phyloP scores from a whole-genome alignment of 2,113 vertebrate species.

The Typhlomys cinereus region DNA sequence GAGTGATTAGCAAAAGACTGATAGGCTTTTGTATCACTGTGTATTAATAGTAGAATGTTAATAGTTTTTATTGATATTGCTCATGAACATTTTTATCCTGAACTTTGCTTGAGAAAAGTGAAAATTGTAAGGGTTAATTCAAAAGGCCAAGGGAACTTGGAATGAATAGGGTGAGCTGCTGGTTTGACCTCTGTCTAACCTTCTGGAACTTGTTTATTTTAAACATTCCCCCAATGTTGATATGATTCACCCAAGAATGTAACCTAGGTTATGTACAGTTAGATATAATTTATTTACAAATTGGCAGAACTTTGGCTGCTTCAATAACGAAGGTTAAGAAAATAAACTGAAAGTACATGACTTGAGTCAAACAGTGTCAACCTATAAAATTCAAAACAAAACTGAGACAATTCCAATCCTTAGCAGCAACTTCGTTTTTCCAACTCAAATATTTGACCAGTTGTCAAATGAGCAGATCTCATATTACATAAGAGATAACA shows the following conservation, averaged over 20 bases:
- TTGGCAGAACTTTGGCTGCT: constrained; percentile 45
- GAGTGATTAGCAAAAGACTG: constrained; percentile 28
- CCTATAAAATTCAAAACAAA: constrained; percentile 56
- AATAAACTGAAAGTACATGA: constrained; percentile 63
- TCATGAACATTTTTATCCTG: constrained; percentile 53
- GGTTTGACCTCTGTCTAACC: constrained; percentile 70
- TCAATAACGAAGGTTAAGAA: constrained; percentile 66
- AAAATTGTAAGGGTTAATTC: constrained; percentile 25
- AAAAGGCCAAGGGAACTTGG: constrained; percentile 43
- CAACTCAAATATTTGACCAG: constrained; percentile 36
- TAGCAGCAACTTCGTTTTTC: constrained; percentile 42
- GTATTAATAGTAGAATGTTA: not conserved
- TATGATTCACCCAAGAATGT: constrained; percentile 78
- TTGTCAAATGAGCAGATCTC: constrained; percentile 50
- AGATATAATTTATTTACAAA: constrained; percentile 76
- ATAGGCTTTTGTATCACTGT: not conserved
- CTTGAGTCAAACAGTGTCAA: constrained; percentile 68
- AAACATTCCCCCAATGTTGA: constrained; percentile 70
- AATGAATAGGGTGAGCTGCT: constrained; percentile 47
- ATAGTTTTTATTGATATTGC: not conserved
- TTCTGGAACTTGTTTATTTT: constrained; percentile 73
- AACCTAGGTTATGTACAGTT: constrained; percentile 69
- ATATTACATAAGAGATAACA: constrained; percentile 1
- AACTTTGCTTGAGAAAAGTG: constrained; percentile 46
- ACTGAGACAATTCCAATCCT: constrained; percentile 38